Percentiles rank a stretch among this genome's conserved stretches.
Evolutionary conservation across 2,113 vertebrate species (phyloP).

Genomic region (Capra hircus): DNA sequence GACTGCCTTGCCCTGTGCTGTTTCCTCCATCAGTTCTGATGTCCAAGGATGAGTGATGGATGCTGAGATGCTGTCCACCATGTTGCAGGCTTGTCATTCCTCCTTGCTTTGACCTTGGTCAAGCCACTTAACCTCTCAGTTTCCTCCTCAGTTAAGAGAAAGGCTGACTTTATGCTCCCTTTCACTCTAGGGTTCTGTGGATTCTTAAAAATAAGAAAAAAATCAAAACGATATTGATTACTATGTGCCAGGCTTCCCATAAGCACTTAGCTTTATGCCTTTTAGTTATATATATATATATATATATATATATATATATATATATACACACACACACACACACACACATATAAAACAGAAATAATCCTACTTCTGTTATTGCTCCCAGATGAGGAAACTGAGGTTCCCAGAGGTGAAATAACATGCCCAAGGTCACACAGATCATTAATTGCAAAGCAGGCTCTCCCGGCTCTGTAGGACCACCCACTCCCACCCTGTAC

Average conservation of each 20-base stretch:
- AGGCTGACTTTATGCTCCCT: not conserved
- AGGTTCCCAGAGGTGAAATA: not conserved
- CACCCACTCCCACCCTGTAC: not conserved
- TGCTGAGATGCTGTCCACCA: not conserved
- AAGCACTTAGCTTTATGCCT: not conserved
- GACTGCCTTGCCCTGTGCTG: not conserved
- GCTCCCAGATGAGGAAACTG: not conserved
- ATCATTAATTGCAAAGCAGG: not conserved
- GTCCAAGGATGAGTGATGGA: not conserved
- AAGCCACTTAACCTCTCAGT: not conserved
- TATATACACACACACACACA: not conserved
- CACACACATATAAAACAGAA: not conserved
- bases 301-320: too few relatives aligned
- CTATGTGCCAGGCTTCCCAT: not conserved
- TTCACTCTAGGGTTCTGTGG: not conserved
- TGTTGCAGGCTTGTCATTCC: not conserved
- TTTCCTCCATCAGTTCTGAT: not conserved
- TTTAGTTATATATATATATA: not conserved
- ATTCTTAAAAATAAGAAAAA: constrained; percentile 11
- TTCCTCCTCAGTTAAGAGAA: not conserved
- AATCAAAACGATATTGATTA: not conserved
- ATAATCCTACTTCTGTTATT: not conserved
- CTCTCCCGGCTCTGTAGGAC: not conserved
- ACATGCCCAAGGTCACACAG: not conserved
- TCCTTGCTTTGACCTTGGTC: not conserved